Percentiles rank a stretch among this genome's conserved stretches.
Conservation (phyloP, 2,888 invertebrate species). For the Euspilapteryx auroguttella region DNA sequence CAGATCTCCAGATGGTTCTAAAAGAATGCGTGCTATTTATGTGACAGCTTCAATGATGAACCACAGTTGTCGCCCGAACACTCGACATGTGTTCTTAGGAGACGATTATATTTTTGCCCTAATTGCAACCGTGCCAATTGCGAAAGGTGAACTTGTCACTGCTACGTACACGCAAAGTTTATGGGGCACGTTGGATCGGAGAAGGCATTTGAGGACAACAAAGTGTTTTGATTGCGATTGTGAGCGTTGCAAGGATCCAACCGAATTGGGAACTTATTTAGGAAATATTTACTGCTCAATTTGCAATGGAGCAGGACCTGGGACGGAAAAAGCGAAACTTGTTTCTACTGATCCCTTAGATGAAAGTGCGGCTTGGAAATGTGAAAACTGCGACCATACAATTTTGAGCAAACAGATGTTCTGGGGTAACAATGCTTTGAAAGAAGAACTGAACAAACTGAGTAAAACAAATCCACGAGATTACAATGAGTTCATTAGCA, state of each 20-base stretch:
- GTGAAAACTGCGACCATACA: constrained; percentile 63
- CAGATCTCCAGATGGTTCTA: constrained; percentile 44
- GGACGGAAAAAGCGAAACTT: constrained; percentile 36
- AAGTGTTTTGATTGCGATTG: constrained; percentile 75
- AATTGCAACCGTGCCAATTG: constrained; percentile 66
- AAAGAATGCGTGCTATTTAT: constrained; percentile 65
- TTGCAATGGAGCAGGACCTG: constrained; percentile 50
- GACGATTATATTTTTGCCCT: constrained; percentile 63
- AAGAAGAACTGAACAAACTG: constrained; percentile 57
- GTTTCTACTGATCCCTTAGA: constrained; percentile 64
- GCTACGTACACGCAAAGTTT: constrained; percentile 72
- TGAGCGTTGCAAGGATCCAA: constrained; percentile 67
- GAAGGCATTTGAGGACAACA: constrained; percentile 59
- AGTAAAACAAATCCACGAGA: constrained; percentile 54
- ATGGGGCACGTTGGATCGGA: constrained; percentile 68
- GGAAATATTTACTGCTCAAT: constrained; percentile 67
- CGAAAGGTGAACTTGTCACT: constrained; percentile 67
- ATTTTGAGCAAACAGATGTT: constrained; percentile 61
- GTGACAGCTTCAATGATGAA: constrained; percentile 69
- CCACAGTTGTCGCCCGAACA: constrained; percentile 74
- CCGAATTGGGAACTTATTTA: constrained; percentile 66
- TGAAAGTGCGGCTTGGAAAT: constrained; percentile 64
- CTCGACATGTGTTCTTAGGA: constrained; percentile 66
- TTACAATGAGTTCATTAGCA: constrained; percentile 66
- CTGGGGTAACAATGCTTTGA: constrained; percentile 64